Conservation (phyloP, 92 coral and sea anemone species). For the Heliopora coerulea region DNA sequence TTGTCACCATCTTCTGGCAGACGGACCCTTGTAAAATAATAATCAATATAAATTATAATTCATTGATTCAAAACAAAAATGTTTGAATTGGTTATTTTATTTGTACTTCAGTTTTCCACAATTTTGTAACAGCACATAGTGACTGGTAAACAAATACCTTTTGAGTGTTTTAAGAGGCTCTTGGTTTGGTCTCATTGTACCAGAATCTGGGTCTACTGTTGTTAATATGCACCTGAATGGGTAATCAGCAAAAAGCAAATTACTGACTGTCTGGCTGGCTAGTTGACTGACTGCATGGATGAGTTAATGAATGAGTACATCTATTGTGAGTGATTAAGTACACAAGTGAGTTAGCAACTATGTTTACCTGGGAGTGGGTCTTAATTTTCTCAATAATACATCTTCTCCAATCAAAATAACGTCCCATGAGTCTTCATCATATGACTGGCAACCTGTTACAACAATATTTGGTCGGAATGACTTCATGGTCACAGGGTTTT, state of each 20-base stretch:
- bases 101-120: no score
- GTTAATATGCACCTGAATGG: constrained; percentile 65
- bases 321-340: no score
- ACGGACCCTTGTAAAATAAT: constrained; percentile 56
- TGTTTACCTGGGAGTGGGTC: constrained; percentile 66
- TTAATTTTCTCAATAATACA: constrained; percentile 61
- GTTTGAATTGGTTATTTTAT: no score
- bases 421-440: constrained; percentile 68
- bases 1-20: constrained; percentile 57
- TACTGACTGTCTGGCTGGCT: not conserved
- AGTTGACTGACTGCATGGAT: no score
- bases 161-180: constrained; percentile 78
- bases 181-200: constrained; percentile 49
- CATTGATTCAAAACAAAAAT: no score
- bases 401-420: constrained; percentile 66
- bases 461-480: constrained; percentile 80
- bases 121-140: not conserved
- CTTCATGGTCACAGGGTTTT: constrained; percentile 57
- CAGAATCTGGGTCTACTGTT: constrained; percentile 73
- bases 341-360: no score
- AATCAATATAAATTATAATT: no score
- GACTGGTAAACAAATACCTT: constrained; percentile 57
- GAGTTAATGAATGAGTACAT: no score
- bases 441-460: constrained; percentile 64
- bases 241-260: not conserved